Evolutionary conservation across 2,888 invertebrate species (phyloP), one percentile per base, ranked within the genome.

Genomic region (Myopa testacea): DNA sequence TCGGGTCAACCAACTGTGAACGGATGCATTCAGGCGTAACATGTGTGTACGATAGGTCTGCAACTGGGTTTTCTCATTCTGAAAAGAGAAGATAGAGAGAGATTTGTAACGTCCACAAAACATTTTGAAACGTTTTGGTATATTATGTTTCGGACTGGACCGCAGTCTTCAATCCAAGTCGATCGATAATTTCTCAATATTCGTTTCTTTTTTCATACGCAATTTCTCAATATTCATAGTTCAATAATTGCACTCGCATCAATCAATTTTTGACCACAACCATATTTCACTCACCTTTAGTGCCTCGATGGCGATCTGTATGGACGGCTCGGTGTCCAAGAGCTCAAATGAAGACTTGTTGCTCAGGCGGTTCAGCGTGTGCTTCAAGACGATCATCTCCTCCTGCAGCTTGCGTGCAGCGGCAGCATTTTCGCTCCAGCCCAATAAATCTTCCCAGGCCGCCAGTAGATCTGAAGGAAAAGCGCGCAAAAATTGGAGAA

Each of bases 401-500:
- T 89, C 88, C 84, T 90, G 90, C 85, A 89, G 85, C 81, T 89
- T 86, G 82, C 89, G 86, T 82, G 89, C 90, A 38, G 85, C 85
- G 26, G 88, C 86, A 73, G 89, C 89, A 87, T 89, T 90, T 87
- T 90, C 89, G 84, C 89, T 90, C 90, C 90, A 90, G 82, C 84
- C 85, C 68, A 89, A 84, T 81, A 90, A 83, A 86, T 87, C 89
- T 85, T 89, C 89, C 90, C 90, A 90, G 81, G 88, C 88, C 76
- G 87, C 88, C 84, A 90, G 86, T 82, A 90, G 85, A 84, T 90
- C 90, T 90, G 84, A 65, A 71, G 69, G 69, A 75, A 81, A 76
- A 3, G 78, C 58, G n/a, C 50, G 71, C n/a, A 68, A 83, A 81
- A 68, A 76, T 38, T 55, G 62, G 70, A 12, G 45, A 60, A 70